These are phyloP conservation scores for Drosophila fulvimacula DNA, from an alignment of 2,888 invertebrate genomes.

Conservation along the genomic window DNA sequence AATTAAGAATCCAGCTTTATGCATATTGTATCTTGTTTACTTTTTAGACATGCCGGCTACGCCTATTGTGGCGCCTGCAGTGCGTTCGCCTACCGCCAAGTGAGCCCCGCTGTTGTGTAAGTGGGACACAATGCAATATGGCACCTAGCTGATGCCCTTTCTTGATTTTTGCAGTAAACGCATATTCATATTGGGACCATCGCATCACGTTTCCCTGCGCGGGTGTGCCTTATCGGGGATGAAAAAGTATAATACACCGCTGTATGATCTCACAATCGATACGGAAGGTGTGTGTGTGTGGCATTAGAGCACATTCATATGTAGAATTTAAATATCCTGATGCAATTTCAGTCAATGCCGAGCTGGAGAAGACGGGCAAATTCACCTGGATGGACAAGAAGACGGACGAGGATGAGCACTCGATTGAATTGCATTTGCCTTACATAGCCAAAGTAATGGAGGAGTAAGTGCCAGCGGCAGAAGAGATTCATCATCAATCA, in stretches of 20 bases:
- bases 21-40: background rate
- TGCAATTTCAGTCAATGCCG: slow-evolving; percentile 89
- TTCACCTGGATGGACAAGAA: slow-evolving; percentile 97
- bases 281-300: slow-evolving; percentile 90
- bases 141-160: slow-evolving; percentile 34
- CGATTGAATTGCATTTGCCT: slow-evolving; percentile 99
- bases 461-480: slow-evolving; percentile 88
- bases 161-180: slow-evolving; percentile 87
- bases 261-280: slow-evolving; percentile 97
- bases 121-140: slow-evolving; percentile 79
- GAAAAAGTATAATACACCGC: slow-evolving; percentile 96
- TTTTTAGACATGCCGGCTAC: slow-evolving; percentile 97
- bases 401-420: slow-evolving; percentile 99
- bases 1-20: background rate
- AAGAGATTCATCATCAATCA: background rate
- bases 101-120: slow-evolving; percentile 95
- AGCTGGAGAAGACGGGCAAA: slow-evolving; percentile 93
- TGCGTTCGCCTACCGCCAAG: slow-evolving; percentile 97
- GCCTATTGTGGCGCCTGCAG: slow-evolving; percentile 98
- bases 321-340: background rate
- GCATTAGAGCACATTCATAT: background rate
- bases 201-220: slow-evolving; percentile 96
- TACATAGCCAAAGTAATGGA: slow-evolving; percentile 99
- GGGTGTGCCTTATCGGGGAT: slow-evolving; percentile 97
- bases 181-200: slow-evolving; percentile 97